Percentiles rank a stretch among this genome's conserved stretches.
phyloP scores from a whole-genome alignment of 2,797 vertebrate species.

The Pseudopleuronectes americanus region DNA sequence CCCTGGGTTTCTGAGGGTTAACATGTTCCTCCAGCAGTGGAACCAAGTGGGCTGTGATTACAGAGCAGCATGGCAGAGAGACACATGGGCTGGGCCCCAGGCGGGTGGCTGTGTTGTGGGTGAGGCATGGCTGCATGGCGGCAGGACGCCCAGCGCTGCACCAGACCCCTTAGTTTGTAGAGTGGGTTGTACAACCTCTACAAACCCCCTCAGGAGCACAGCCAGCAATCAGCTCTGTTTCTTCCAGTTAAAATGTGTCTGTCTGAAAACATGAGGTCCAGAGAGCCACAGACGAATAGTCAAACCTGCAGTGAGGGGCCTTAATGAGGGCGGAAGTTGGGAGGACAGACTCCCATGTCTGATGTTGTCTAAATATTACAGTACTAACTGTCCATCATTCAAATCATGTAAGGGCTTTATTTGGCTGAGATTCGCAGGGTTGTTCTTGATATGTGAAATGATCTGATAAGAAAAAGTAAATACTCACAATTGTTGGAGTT shows the following conservation, averaged over 20 bases:
- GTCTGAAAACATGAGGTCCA: slow-evolving; percentile 1
- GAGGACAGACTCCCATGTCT: neutral
- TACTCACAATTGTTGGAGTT: slow-evolving; percentile 84
- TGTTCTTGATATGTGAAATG: no score
- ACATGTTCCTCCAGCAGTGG: slow-evolving; percentile 35
- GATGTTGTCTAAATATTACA: neutral
- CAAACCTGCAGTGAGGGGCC: neutral
- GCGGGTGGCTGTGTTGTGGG: slow-evolving; percentile 70
- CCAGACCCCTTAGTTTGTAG: slow-evolving; percentile 63
- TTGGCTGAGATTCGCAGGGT: no score
- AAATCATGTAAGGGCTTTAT: neutral
- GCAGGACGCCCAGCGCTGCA: slow-evolving; percentile 56
- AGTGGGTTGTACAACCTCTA: slow-evolving; percentile 45
- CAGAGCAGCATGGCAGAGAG: slow-evolving; percentile 57
- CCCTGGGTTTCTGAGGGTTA: slow-evolving; percentile 58
- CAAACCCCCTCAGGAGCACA: slow-evolving; percentile 44
- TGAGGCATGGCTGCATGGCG: slow-evolving; percentile 39
- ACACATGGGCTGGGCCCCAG: slow-evolving; percentile 64
- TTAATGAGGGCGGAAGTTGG: slow-evolving; percentile 11
- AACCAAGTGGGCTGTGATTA: slow-evolving; percentile 71
- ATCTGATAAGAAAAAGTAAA: neutral
- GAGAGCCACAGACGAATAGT: neutral
- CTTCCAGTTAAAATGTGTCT: slow-evolving; percentile 13
- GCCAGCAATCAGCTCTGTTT: slow-evolving; percentile 19
- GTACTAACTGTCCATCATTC: neutral